A percentile compares a stretch with the other conserved stretches of the same genome.
These are phyloP conservation scores for Pristionchus maxplancki DNA, from an alignment of 2,888 invertebrate genomes.

Conservation along the genomic window DNA sequence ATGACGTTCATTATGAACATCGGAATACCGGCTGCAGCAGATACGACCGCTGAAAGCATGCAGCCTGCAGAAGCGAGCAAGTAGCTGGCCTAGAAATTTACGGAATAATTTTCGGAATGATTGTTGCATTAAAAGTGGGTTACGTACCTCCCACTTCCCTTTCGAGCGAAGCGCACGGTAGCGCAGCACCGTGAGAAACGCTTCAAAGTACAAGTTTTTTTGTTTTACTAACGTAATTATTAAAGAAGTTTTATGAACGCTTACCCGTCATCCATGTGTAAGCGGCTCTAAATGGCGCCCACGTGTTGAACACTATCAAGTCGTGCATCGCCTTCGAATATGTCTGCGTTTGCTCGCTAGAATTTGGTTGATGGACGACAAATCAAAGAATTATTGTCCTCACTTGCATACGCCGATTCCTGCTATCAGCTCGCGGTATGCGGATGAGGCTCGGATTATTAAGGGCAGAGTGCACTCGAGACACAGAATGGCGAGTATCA, in stretches of 20 bases:
- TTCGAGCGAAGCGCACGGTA: not conserved
- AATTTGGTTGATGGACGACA: not conserved
- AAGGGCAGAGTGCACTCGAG: not conserved
- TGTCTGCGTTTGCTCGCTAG: not conserved
- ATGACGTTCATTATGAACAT: not conserved
- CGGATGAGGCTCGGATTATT: not conserved
- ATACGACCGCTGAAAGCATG: not conserved
- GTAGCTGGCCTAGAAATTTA: not conserved
- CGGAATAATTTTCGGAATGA: not conserved
- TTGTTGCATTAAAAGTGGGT: no score
- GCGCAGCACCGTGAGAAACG: not conserved
- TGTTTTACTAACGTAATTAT: not conserved
- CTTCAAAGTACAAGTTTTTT: not conserved
- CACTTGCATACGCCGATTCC: not conserved
- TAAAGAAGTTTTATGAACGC: not conserved
- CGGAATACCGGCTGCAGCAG: not conserved
- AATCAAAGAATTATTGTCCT: no score
- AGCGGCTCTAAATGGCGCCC: not conserved
- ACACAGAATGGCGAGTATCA: not conserved
- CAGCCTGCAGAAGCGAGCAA: not conserved
- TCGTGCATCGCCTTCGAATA: not conserved
- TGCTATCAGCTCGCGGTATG: not conserved
- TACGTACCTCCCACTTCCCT: not conserved
- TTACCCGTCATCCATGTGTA: not conserved
- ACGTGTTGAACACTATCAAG: not conserved